Evolutionary conservation across 1,140 invertebrate genomes (phyloP), one percentile per base, ranked within the genome.

Genomic region (Venustaconcha ellipsiformis): DNA sequence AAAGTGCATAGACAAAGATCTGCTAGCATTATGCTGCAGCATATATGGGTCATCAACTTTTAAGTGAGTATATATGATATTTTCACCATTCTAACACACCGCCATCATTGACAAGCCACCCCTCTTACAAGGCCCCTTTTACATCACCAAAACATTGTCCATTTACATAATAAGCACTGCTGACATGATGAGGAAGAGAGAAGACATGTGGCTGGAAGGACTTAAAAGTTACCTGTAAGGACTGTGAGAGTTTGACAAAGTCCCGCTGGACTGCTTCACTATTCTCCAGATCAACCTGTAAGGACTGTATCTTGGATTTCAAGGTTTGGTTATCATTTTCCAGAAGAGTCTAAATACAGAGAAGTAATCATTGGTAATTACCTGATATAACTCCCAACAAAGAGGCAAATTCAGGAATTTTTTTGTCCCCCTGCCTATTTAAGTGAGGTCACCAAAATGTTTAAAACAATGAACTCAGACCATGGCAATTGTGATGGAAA

Each of bases 201-300:
- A 14, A 18, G 20, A 62, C 14, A 62, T 62, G 59, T 48, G 63
- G 23, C 14, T 59, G 68, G 23, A 23, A 23, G 26, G 15, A 18
- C 6, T 23, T 6, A 5, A 59, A 14, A 72, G 68, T 78, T 84
- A 92, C 92, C 93, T 99, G 98, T 74, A 99, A 91, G 14, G 95
- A 96, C 91, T 99, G 98, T 23, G 97, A 99, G 30, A 99, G 92
- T 80, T 95, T 93, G 60, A 99, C 98, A 92, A 99, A 99, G 91
- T 99, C 98, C 90, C 97, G 95, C 90, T 99, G 98, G 57, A 99
- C 97, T 76, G 94, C 94, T 92, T 99, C 97, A 88, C 96, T 96
- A 83, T 95, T 99, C 85, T 97, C 95, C 72, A 99, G 91, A 85
- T 99, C 97, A 82, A 94, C 94, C 89, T 99, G 96, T 69, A 99